Evolutionary conservation across 1,140 invertebrate genomes (phyloP), one percentile per base, ranked within the genome.

Genomic region (Anoplophora glabripennis): DNA sequence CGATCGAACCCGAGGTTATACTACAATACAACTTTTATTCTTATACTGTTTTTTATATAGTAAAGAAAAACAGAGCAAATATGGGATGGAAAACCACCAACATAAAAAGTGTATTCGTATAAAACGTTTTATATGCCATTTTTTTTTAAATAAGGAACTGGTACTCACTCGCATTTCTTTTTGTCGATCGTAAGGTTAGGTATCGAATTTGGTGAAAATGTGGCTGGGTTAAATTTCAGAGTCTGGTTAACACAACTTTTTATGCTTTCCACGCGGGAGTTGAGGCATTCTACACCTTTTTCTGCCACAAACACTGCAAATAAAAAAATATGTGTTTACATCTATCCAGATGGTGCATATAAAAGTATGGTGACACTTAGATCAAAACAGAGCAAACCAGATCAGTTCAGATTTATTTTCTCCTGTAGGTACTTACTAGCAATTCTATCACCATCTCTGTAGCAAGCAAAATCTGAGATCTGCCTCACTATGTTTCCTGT

Each of bases 391-490:
- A 28, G 2, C 21, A 28, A 28, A 3, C 21, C 21, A 28, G 5
- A 28, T 28, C n/a, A n/a, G 5, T 28, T 28, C 21, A 28, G 5
- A 28, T 28, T 28, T 3, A 28, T 28, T 28, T 28, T 28, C 21
- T 28, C 21, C 40, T 41, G n/a, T 41, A n/a, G n/a, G n/a, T 7
- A 49, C 85, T 80, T 76, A 89, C 88, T 78, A 2, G 89, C 89
- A 67, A 92, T 87, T 62, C 88, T 83, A 72, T 92, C 89, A 4
- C 90, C 90, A 62, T 90, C 88, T 60, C 88, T 89, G 48, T 78
- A 83, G 68, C 90, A 92, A 14, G 86, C 77, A 65, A 92, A 92
- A 34, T 84, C 80, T 0, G 86, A 67, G 0, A 91, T 65, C 7
- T 86, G 83, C 5, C 86, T 79, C 0, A 84, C 83, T 10, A 90